Percentiles rank a stretch among this genome's conserved stretches.
These are phyloP conservation scores for Oxyruncus cristatus DNA, from an alignment of 2,113 vertebrate genomes.

Conservation along the genomic window DNA sequence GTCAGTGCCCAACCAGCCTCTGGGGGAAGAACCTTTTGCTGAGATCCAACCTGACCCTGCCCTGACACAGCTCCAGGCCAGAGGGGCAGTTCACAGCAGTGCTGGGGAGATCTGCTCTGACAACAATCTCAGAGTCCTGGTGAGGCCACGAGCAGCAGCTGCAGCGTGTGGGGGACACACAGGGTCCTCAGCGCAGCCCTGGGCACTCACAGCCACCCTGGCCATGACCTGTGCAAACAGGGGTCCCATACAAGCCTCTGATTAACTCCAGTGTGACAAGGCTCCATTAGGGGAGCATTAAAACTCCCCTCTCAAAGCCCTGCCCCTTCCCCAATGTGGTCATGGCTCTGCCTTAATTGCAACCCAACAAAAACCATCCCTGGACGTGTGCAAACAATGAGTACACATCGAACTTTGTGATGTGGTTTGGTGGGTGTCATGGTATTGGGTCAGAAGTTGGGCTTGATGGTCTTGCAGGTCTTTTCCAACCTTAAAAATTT, in stretches of 20 bases:
- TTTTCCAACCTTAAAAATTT: background rate
- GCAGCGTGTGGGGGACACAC: background rate
- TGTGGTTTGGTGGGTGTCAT: background rate
- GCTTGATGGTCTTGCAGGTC: background rate
- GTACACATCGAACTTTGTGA: too few relatives aligned
- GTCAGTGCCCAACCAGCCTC: background rate
- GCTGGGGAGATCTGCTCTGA: background rate
- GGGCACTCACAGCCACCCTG: background rate
- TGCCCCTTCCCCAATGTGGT: background rate
- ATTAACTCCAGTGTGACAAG: accelerated
- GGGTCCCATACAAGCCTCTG: accelerated
- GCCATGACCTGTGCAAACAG: background rate
- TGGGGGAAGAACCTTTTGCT: background rate
- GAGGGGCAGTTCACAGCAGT: accelerated
- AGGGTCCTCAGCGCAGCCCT: background rate
- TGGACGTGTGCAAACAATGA: too few relatives aligned
- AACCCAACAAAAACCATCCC: background rate
- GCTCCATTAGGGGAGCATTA: background rate
- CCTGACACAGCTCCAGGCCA: background rate
- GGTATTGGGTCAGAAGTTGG: background rate
- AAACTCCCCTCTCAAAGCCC: background rate
- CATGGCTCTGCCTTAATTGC: background rate
- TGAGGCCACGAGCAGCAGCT: background rate
- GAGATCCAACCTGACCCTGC: background rate
- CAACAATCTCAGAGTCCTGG: accelerated